Base-by-base conservation (phyloP, 1,140 invertebrate species). In the Riptortus pedestris region DNA sequence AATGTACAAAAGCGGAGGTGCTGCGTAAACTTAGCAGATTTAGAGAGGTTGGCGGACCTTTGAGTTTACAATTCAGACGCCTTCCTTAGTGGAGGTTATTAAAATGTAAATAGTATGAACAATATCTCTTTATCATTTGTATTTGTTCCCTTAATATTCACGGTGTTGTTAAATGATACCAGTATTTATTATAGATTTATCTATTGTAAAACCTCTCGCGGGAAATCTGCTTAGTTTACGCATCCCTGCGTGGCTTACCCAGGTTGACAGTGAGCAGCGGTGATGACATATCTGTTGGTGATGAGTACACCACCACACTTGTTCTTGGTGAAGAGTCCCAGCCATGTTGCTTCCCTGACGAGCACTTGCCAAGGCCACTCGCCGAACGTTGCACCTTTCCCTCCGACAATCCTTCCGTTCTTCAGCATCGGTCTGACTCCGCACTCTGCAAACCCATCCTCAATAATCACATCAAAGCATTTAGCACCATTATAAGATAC, bases 291-390 rank as follows among this genome's bases (percentile, higher is more conserved):
- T 74, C 83, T 83, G 63, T 83, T 85, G 9, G 87, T 89, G 67
- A 93, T 91, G 2, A 96, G 80, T 0, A 95, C 92, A 31, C 93
- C 93, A 12, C 93, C 92, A 72, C 92, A 96, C 75, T 96, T 96
- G 73, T 95, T 94, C 74, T 96, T 95, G n/a, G 91, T 92, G 73
- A 94, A 93, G 0, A 95, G 80, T 1, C 93, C 93, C 43, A 95
- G 76, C 91, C 91, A 95, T 0, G 91, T 93, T 5, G 90, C 87
- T 74, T 96, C 93, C 60, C 90, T 81, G 0, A 96, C 88, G 20
- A 96, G 76, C 1, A 92, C 91, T 73, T 95, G 91, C 93, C 92
- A 96, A 0, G 92, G 92, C 84, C 88, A 95, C 73, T 90, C 85
- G 5, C 91, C 92, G 69, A 92, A 93, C 0, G 79, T 80, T 4